A percentile compares a stretch with the other conserved stretches of the same genome.
These are phyloP conservation scores for Bembecia ichneumoniformis DNA, from an alignment of 2,888 invertebrate species.

Conservation along the genomic window DNA sequence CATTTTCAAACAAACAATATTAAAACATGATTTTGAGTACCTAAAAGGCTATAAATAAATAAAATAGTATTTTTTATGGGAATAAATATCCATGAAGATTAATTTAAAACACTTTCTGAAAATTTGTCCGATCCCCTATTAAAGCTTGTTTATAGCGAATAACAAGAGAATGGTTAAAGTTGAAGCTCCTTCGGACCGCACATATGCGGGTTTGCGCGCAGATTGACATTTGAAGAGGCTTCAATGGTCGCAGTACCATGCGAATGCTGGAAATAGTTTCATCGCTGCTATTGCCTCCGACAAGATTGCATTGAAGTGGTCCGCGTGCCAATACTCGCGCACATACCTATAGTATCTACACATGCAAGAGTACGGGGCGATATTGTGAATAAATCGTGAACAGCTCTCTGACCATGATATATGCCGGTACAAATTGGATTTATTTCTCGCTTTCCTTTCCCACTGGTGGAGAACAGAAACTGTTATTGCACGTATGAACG, in stretches of 20 bases:
- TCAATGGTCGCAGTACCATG: background rate
- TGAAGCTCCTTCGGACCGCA: background rate
- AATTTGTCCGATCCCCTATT: too few species aligned
- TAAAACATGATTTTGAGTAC: too few species aligned
- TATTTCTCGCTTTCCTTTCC: constrained; percentile 55
- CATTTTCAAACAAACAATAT: too few species aligned
- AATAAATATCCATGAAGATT: too few species aligned
- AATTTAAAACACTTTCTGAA: too few species aligned
- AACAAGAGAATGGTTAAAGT: background rate
- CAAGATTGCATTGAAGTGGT: constrained; percentile 43
- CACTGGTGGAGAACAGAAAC: constrained; percentile 54
- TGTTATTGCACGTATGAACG: constrained; percentile 63
- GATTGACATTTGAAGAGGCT: background rate
- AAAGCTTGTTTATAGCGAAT: too few species aligned
- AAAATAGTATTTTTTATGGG: too few species aligned
- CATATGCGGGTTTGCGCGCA: background rate
- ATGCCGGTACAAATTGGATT: constrained; percentile 67
- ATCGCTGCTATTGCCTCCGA: constrained; percentile 18
- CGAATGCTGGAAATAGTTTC: constrained; percentile 20
- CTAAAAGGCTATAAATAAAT: too few species aligned
- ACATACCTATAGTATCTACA: background rate
- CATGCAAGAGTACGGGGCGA: constrained; percentile 18
- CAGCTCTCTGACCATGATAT: constrained; percentile 59
- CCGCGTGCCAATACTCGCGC: constrained; percentile 25
- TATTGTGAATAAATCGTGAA: constrained; percentile 59